Percentiles rank a stretch among this genome's conserved stretches.
These are phyloP conservation scores for Hippotragus niger DNA, from an alignment of 2,113 vertebrate genomes.

Conservation along the genomic window DNA sequence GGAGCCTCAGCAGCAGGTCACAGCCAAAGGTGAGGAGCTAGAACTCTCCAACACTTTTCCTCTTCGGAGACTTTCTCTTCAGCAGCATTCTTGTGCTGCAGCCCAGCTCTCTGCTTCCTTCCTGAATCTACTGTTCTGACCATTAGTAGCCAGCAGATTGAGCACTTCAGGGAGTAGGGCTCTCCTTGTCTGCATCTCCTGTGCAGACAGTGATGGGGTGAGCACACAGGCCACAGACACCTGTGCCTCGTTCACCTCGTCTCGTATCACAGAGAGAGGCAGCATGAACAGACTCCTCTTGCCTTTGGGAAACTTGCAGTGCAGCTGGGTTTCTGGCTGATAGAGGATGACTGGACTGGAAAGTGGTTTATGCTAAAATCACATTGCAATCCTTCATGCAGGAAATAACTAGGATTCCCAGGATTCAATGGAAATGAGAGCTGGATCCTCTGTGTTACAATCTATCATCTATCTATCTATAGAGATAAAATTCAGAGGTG, in stretches of 20 bases:
- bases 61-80: not conserved
- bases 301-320: not conserved
- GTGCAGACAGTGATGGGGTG: not conserved
- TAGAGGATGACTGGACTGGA: not conserved
- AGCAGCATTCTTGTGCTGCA: too few species aligned
- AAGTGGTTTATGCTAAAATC: not conserved
- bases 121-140: not conserved
- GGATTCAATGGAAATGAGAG: not conserved
- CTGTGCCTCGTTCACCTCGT: not conserved
- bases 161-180: not conserved
- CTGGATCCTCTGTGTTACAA: not conserved
- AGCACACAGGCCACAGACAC: not conserved
- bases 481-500: not conserved
- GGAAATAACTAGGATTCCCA: not conserved
- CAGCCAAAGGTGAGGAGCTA: not conserved
- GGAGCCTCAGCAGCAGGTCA: not conserved
- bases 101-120: not conserved
- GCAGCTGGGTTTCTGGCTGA: not conserved
- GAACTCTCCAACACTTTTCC: not conserved
- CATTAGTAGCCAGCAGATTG: not conserved
- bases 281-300: accelerated
- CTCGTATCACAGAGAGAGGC: not conserved
- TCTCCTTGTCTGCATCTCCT: not conserved
- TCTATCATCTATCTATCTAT: not conserved
- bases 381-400: not conserved